These are phyloP conservation scores for Agriopis marginaria DNA, from an alignment of 2,888 invertebrate genomes.

Conservation along the genomic window DNA sequence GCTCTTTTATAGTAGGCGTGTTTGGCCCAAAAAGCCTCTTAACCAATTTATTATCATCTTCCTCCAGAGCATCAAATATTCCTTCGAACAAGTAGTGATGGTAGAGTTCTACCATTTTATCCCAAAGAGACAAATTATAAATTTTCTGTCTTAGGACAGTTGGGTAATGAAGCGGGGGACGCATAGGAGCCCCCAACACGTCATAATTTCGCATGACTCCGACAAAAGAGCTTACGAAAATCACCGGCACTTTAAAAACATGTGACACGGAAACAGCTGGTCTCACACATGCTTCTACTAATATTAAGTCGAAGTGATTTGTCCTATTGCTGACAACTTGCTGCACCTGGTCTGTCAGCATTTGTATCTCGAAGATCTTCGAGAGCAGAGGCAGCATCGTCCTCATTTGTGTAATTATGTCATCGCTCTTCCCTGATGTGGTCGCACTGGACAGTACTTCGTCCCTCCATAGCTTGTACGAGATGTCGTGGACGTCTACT, in stretches of 20 bases:
- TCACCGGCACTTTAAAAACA: conserved; percentile 44
- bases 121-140: conserved; percentile 29
- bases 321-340: conserved; percentile 29
- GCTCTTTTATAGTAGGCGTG: conserved; percentile 44
- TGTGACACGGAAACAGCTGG: conserved; percentile 42
- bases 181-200: conserved; percentile 29
- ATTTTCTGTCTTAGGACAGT: conserved; percentile 28
- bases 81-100: conserved; percentile 26
- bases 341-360: conserved; percentile 33
- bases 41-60: conserved; percentile 36
- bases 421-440: conserved; percentile 21
- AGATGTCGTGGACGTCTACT: conserved; percentile 54
- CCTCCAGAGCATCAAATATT: conserved; percentile 20
- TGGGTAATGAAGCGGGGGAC: conserved; percentile 26
- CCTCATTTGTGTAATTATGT: conserved; percentile 24
- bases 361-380: conserved; percentile 33
- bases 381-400: conserved; percentile 20
- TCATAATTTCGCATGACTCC: conserved; percentile 29
- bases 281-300: conserved; percentile 46
- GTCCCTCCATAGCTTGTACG: conserved; percentile 34
- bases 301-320: conserved; percentile 43
- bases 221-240: conserved; percentile 43
- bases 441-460: conserved; percentile 18
- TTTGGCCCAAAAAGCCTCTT: conserved; percentile 49
- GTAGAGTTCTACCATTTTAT: conserved; percentile 36